Evolutionary conservation across 2,113 vertebrate species (phyloP).

Genomic region (Grallaria varia): DNA sequence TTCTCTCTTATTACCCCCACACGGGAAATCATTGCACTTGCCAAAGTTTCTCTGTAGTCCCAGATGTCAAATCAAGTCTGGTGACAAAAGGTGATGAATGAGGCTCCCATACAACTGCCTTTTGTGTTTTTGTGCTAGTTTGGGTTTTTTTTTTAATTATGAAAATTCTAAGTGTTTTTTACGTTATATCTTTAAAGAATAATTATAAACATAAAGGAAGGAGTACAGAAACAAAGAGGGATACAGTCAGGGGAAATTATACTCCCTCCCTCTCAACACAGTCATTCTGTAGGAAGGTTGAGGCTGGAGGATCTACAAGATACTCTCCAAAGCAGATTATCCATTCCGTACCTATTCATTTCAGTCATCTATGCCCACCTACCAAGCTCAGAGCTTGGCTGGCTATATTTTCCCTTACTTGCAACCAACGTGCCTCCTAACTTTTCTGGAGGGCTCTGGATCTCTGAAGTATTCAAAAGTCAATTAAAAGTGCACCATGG

Average conservation of each 20-base stretch:
- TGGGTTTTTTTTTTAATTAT: not conserved
- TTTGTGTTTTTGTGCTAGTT: not conserved
- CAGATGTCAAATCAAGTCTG: slow-evolving; percentile 43
- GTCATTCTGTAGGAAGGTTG: not conserved
- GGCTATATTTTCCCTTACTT: not conserved
- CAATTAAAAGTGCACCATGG: not conserved
- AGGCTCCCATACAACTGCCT: not conserved
- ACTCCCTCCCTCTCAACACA: not conserved
- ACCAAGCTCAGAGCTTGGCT: not conserved
- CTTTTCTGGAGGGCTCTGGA: not conserved
- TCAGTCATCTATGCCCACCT: not conserved
- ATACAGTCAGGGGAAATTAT: not conserved
- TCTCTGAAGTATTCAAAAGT: not conserved
- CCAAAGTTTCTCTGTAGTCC: slow-evolving; percentile 56
- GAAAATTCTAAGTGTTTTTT: not conserved
- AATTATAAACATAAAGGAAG: not conserved
- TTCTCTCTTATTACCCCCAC: slow-evolving; percentile 62
- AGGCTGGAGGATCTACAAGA: not conserved
- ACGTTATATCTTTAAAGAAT: not conserved
- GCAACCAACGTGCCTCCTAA: not conserved
- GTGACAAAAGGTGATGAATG: slow-evolving; percentile 56
- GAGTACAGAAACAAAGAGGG: not conserved
- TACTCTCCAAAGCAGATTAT: not conserved
- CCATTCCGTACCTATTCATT: not conserved
- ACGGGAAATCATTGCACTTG: slow-evolving; percentile 53